These are phyloP conservation scores for Tethya wilhelma DNA, from an alignment of 37 sponge, comb jelly and placozoan species.

Conservation along the genomic window DNA sequence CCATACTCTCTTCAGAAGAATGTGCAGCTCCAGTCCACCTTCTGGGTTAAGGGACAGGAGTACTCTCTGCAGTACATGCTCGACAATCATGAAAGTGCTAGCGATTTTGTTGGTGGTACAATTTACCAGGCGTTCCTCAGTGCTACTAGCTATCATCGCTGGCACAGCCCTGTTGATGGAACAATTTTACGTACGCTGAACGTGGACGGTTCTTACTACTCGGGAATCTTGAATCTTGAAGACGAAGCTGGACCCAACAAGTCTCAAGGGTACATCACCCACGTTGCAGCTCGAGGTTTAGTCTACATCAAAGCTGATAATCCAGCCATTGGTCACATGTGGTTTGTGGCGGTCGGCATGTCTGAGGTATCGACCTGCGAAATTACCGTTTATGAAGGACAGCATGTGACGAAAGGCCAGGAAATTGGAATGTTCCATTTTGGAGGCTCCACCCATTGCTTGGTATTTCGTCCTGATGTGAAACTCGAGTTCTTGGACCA, in stretches of 20 bases:
- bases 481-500: constrained; percentile 9
- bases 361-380: constrained; percentile 50
- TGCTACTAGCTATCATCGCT: constrained; percentile 48
- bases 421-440: constrained; percentile 57
- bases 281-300: constrained; percentile 34
- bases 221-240: not conserved
- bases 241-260: constrained; percentile 24
- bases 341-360: constrained; percentile 58
- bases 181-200: constrained; percentile 20
- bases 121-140: too few species aligned
- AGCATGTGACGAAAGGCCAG: constrained; percentile 30
- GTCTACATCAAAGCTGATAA: constrained; percentile 46
- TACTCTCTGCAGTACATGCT: constrained; percentile 28
- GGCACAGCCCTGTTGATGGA: constrained; percentile 59
- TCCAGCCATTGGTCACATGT: constrained; percentile 46
- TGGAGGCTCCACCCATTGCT: constrained; percentile 55
- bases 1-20: constrained; percentile 19
- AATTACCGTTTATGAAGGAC: constrained; percentile 16
- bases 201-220: constrained; percentile 37
- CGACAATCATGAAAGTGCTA: constrained; percentile 8
- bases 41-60: constrained; percentile 40
- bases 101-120: constrained; percentile 16
- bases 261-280: constrained; percentile 41
- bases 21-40: constrained; percentile 8
- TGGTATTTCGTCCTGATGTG: constrained; percentile 33